Conservation (phyloP, 1,140 invertebrate genomes). For the Rhopalosiphum maidis region DNA sequence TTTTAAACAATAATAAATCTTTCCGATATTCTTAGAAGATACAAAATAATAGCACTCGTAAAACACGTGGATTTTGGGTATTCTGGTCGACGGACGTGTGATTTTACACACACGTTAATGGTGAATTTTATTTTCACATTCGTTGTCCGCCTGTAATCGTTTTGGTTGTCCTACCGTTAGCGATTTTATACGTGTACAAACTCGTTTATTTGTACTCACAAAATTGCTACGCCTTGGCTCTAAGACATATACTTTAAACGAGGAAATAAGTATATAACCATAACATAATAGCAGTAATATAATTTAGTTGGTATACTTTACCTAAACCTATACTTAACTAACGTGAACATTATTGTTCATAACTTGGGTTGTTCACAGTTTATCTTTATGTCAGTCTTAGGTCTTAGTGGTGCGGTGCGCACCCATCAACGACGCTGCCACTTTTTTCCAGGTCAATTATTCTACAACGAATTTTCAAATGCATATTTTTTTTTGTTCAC, state of each 20-base stretch:
- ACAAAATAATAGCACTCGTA: neutral
- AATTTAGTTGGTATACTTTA: neutral
- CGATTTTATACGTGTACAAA: neutral
- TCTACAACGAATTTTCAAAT: neutral
- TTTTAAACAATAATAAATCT: neutral
- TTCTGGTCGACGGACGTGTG: neutral
- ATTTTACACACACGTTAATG: neutral
- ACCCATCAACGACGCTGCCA: neutral
- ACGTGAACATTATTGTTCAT: neutral
- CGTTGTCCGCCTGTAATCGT: neutral
- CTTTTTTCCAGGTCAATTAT: neutral
- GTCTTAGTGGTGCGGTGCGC: neutral
- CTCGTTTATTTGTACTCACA: neutral
- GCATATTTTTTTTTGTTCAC: neutral
- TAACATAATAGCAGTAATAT: neutral
- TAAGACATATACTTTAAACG: neutral
- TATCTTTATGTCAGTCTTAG: neutral
- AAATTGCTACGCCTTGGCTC: neutral
- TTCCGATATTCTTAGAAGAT: neutral
- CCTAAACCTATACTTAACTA: slow-evolving; percentile 1
- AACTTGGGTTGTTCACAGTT: neutral
- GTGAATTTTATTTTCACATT: neutral
- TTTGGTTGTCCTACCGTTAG: neutral
- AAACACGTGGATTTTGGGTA: neutral
- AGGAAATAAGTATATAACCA: neutral